Conservation (phyloP, 2,113 vertebrate genomes). For the Rhinogobius similis region DNA sequence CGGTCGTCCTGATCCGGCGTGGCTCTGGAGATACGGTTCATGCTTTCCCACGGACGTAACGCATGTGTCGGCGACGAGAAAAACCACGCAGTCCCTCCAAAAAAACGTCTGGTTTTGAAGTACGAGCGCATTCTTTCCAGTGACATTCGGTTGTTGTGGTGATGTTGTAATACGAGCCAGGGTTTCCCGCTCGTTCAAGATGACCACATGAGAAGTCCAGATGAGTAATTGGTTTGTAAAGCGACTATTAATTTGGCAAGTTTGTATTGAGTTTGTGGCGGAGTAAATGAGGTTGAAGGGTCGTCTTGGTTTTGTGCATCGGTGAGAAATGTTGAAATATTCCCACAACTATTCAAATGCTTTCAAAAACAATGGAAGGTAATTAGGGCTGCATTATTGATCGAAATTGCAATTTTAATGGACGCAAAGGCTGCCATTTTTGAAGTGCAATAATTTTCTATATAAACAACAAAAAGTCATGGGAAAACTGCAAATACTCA, state of each 20-base stretch:
- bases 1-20: conserved; percentile 31
- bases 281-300: not conserved
- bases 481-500: too few relatives aligned
- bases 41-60: conserved; percentile 46
- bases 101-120: not conserved
- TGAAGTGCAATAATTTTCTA: too few relatives aligned
- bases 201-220: not conserved
- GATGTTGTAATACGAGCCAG: not conserved
- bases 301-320: too few relatives aligned
- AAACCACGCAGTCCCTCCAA: not conserved
- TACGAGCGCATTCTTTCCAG: not conserved
- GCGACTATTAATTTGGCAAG: not conserved
- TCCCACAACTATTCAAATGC: not conserved
- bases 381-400: too few relatives aligned
- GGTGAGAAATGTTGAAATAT: not conserved
- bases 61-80: conserved; percentile 23
- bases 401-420: too few relatives aligned
- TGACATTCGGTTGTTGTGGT: not conserved
- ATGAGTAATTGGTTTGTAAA: not conserved
- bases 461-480: too few relatives aligned
- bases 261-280: not conserved
- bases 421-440: too few relatives aligned
- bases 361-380: not conserved
- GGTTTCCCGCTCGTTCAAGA: not conserved
- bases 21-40: conserved; percentile 27